Conservation (phyloP, 2,113 vertebrate species). For the Oxyruncus cristatus region DNA sequence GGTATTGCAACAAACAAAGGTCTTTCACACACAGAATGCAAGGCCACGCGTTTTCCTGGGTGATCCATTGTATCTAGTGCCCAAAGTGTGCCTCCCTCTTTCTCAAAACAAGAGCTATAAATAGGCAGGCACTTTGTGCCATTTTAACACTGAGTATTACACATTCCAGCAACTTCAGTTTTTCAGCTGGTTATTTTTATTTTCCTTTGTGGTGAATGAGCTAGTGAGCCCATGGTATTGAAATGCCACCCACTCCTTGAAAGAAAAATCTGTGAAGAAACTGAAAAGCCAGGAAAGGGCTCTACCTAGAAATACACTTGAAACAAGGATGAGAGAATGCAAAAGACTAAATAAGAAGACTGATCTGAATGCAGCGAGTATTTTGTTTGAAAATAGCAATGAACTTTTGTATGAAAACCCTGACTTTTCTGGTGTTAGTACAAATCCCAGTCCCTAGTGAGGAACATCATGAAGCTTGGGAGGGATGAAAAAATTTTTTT, state of each 20-base stretch:
- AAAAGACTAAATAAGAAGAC: not conserved
- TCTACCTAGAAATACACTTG: not conserved
- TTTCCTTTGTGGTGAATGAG: constrained; percentile 15
- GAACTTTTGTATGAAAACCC: not conserved
- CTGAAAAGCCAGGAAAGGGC: not conserved
- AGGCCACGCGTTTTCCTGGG: not conserved
- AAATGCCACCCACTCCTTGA: not conserved
- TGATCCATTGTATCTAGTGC: constrained; percentile 13
- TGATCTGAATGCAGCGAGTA: not conserved
- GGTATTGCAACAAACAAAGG: constrained; percentile 7
- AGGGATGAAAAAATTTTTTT: not conserved
- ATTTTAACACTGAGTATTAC: constrained; percentile 34
- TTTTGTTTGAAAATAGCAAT: not conserved
- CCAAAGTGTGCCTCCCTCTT: constrained; percentile 20
- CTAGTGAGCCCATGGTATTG: not conserved
- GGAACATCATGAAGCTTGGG: not conserved
- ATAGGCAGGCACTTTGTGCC: constrained; percentile 7
- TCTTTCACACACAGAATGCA: not conserved
- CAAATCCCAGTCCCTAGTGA: not conserved
- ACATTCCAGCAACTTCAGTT: constrained; percentile 17
- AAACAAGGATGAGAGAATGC: not conserved
- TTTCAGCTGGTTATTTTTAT: constrained; percentile 38
- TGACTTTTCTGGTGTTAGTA: not conserved
- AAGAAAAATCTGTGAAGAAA: not conserved
- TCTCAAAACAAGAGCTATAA: constrained; percentile 42